Evolutionary conservation across 2,797 vertebrate species (phyloP).

Genomic region (Tragelaphus eurycerus): DNA sequence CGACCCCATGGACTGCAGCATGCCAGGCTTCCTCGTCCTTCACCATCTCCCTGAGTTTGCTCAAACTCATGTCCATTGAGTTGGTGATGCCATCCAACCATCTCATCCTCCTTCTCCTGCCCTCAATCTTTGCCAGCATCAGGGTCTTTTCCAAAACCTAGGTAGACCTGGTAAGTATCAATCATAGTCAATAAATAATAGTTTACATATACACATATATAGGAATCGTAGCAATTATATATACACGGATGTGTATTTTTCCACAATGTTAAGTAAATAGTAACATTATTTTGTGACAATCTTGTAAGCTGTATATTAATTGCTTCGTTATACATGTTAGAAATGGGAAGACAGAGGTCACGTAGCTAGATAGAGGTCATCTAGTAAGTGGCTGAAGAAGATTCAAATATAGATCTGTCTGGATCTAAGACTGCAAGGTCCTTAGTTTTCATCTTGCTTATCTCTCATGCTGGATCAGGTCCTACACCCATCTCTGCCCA

Average conservation of each 20-base stretch:
- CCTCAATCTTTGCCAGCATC: neutral
- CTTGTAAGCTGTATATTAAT: neutral
- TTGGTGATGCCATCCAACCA: neutral
- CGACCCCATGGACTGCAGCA: neutral
- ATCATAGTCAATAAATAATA: neutral
- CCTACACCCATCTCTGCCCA: neutral
- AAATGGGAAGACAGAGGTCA: neutral
- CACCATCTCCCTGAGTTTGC: neutral
- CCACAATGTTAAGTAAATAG: neutral
- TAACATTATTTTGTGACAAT: neutral
- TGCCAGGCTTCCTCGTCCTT: neutral
- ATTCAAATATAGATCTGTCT: neutral
- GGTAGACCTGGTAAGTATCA: neutral
- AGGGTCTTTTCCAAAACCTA: neutral
- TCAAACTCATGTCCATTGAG: neutral
- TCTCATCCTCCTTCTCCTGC: neutral
- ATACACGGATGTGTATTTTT: neutral
- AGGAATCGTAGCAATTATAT: neutral
- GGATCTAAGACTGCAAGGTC: neutral
- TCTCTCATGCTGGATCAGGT: neutral
- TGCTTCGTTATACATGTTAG: neutral
- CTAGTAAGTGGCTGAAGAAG: neutral
- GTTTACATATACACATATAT: neutral
- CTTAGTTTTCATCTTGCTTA: neutral
- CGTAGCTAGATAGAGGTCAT: neutral